Base-by-base conservation (phyloP, 1,140 invertebrate species). In the Olivierus martensii region DNA sequence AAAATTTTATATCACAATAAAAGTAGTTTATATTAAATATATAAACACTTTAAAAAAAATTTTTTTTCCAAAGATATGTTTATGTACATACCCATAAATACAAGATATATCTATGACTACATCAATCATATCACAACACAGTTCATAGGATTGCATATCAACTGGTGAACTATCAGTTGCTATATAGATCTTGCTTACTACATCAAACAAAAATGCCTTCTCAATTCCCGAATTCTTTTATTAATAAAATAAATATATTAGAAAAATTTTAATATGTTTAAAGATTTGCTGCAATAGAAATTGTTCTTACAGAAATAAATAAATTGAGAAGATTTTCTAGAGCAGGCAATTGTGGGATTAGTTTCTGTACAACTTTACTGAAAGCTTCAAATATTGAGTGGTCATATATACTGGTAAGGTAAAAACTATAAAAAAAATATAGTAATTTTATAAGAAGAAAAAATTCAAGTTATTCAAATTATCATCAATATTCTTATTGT, bases 121-220 rank as follows among this genome's bases (percentile, higher is more conserved):
- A 77, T 99, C 95, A 61, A 99, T 98, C 94, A 99, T 99, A 75
- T 99, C 95, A 77, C 95, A 99, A 73, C 94, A 99, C 3, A 99
- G 72, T 71, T 99, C 95, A 67, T 98, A 99, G 66, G 87, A 92
- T 73, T 98, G 93, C 94, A 99, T 99, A 69, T 99, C 95, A n/a
- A 99, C 94, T 12, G 93, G 94, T 17, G 90, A 91, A 57, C 88
- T 93, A 71, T 99, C 95, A 2, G 95, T 99, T 18, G 96, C 95
- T 61, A 99, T 96, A 69, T 99, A 99, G 56, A 99, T 99, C 75
- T 99, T 99, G 38, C 89, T 95, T 19, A 95, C 87, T 15, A 98
- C 91, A 75, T 99, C 94, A 73, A 97, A 99, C 6, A 98, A 73
- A 73, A 97, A 98, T 36, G 92, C 93, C 69, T 98, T 97, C 68